Evolutionary conservation across 2,888 invertebrate species (phyloP), one percentile per base, ranked within the genome.

Genomic region (Craniophora ligustri): DNA sequence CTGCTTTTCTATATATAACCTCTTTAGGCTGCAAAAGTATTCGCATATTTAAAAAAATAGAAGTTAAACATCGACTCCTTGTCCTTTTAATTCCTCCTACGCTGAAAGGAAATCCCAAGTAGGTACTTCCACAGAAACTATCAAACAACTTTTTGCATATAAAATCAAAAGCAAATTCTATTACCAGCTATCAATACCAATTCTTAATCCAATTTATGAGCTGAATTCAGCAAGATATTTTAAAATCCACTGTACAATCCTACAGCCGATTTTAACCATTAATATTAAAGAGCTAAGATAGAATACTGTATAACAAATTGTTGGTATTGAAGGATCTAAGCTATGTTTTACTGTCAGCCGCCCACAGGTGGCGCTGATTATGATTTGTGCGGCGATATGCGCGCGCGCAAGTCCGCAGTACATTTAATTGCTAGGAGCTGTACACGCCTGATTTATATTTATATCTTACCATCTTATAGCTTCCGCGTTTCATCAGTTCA

Each of bases 311-410:
- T 40, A 56, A 51, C 42, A 46, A 42, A 53, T 47, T 11, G 42
- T 46, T 50, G 28, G 28, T 55, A 67, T 70, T 70, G 60, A 73
- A 66, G 66, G 68, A 68, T 67, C 66, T 61, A 57, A 67, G 64
- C 62, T 73, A 75, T 73, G 67, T 75, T 70, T 73, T 66, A 55
- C 65, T 67, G 74, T 66, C 75, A 55, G 51, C 75, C 81, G 80
- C 84, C 81, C 81, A 84, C 80, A 82, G 83, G 78, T 85, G 84
- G 80, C 78, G 79, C 71, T 84, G 84, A 84, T 82, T 81, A 79
- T 82, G 84, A 85, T 85, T 85, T 81, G 81, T 81, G 80, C 71
- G 39, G 60, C 58, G 73, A 73, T 73, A 73, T 71, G 72, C 73
- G 73, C 76, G 62, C 58, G 74, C 72, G 60, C 77, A 67, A 64